Evolutionary conservation across 2,888 invertebrate genomes (phyloP).

Genomic region (Nymphalis polychloros): DNA sequence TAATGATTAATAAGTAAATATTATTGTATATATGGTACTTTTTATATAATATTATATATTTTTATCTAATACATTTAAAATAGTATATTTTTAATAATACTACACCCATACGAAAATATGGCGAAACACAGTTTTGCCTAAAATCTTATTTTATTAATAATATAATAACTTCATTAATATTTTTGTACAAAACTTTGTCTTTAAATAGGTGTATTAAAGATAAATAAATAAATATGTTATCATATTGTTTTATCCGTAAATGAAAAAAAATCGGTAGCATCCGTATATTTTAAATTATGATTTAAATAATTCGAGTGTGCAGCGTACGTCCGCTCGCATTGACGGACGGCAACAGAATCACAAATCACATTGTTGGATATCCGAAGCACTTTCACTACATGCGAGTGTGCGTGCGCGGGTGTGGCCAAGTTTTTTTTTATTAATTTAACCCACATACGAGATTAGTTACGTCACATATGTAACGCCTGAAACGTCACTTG

Average conservation of each 20-base stretch:
- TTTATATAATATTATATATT: no score
- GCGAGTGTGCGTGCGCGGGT: slow-evolving; percentile 55
- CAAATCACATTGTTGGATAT: slow-evolving; percentile 29
- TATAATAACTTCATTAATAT: no score
- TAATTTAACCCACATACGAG: slow-evolving; percentile 74
- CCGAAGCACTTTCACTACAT: slow-evolving; percentile 62
- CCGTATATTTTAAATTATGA: slow-evolving; percentile 6
- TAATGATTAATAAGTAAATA: no score
- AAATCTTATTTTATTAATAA: no score
- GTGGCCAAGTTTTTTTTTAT: slow-evolving; percentile 64
- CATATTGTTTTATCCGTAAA: no score
- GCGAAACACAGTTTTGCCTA: no score
- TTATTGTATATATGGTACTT: no score
- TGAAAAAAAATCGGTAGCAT: not conserved
- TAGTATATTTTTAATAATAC: no score
- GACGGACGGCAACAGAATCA: slow-evolving; percentile 52
- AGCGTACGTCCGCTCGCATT: slow-evolving; percentile 45
- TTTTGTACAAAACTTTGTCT: no score
- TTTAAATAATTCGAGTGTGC: not conserved
- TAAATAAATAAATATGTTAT: not conserved
- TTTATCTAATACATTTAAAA: no score
- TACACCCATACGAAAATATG: no score
- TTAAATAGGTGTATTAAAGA: not conserved
- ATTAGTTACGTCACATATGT: slow-evolving; percentile 69
- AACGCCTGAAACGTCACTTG: slow-evolving; percentile 48